Base-by-base conservation (phyloP, 2,888 invertebrate genomes). In the Eurytoma adleriae region DNA sequence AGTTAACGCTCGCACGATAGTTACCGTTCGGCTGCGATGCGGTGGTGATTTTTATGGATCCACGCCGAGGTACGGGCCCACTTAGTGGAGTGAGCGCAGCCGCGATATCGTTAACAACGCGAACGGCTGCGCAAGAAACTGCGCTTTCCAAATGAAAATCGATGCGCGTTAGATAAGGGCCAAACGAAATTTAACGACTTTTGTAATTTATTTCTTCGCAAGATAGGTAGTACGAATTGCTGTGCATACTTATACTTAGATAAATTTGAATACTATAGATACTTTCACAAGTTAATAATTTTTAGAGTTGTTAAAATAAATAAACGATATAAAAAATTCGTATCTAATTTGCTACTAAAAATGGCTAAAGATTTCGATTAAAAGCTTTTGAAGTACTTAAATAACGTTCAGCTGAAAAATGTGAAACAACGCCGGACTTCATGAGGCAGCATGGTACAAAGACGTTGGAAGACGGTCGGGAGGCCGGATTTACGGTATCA, bases 121-220 rank as follows among this genome's bases (percentile, higher is more conserved):
- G 52, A 3, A 14, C 27, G 40, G 54, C 48, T 40, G 56, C n/a
- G 71, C 56, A 27, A 14, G 20, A 54, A 30, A n/a, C 13, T 16
- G 20, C 20, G 50, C 69, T 48, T 56, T 54, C 56, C 72, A 80
- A 72, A 80, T 80, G 76, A 80, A 80, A 80, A 77, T 77, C 80
- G 72, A 80, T 80, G 77, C 16, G 54, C 67, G 30, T 69, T 76
- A 40, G 62, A 80, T 77, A 80, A 81, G 54, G 30, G 50, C 75
- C 40, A 67, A 76, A 70, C 61, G 79, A 80, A 71, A 71, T 76
- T 71, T 71, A 75, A 80, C 67, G 79, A 67, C 61, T 10, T 40
- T 40, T 40, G 40, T 0, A 40, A 40, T 40, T 40, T 40, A 40
- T 10, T 10, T 40, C 40, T 10, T 40, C 10, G 40, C 1, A 40